Evolutionary conservation across 2,797 vertebrate genomes (phyloP).

Genomic region (Pangasius macronema): DNA sequence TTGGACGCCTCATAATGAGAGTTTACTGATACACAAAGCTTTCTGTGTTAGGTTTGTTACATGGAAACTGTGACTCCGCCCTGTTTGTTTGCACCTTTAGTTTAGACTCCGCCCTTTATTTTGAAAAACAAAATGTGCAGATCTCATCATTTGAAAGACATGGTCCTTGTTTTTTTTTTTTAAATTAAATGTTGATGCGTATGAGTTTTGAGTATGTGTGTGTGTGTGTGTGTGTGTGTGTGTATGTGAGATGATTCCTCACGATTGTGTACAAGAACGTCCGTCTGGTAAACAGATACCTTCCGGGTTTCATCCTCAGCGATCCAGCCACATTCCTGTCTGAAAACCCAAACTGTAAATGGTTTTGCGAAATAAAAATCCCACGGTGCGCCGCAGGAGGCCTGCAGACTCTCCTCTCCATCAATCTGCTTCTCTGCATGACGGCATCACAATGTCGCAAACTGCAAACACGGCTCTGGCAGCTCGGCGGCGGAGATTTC

Average conservation of each 20-base stretch:
- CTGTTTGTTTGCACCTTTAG: background rate
- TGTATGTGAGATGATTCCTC: background rate
- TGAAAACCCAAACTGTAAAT: conserved; percentile 23
- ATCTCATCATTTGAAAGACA: background rate
- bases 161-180: background rate
- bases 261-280: background rate
- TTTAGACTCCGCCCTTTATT: background rate
- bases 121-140: background rate
- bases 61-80: background rate
- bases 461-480: conserved; percentile 23
- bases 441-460: conserved; percentile 11
- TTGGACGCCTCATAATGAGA: background rate
- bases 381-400: conserved; percentile 20
- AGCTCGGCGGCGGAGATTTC: conserved; percentile 5
- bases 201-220: no score
- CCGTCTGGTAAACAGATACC: background rate
- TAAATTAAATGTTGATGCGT: background rate
- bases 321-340: conserved; percentile 4
- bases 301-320: background rate
- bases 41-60: background rate
- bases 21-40: background rate
- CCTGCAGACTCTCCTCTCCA: conserved; percentile 15
- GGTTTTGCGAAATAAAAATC: conserved; percentile 25
- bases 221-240: background rate
- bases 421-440: conserved; percentile 36